A percentile compares a stretch with the other conserved stretches of the same genome.
These are phyloP conservation scores for Xestia sexstrigata DNA, from an alignment of 2,888 invertebrate genomes.

Conservation along the genomic window DNA sequence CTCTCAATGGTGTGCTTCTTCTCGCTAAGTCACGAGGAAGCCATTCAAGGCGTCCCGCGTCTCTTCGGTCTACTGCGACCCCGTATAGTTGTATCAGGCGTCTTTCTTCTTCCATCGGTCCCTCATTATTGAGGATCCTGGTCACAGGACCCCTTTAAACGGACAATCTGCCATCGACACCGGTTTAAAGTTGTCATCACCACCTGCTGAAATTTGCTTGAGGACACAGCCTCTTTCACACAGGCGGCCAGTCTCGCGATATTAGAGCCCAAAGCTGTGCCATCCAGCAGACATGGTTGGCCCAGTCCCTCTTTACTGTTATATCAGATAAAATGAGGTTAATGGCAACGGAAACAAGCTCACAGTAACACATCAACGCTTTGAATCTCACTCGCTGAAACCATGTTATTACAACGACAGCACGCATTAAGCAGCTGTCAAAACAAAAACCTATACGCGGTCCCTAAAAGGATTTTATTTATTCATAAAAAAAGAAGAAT, in stretches of 20 bases:
- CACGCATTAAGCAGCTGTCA: slow-evolving; percentile 62
- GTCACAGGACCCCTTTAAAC: no score
- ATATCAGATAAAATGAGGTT: not conserved
- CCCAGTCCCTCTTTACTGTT: not conserved
- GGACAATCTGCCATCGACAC: no score
- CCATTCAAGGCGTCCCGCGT: not conserved
- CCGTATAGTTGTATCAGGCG: not conserved
- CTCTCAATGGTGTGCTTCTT: not conserved
- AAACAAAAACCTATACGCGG: slow-evolving; percentile 52
- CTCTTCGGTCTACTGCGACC: not conserved
- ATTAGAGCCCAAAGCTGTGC: not conserved
- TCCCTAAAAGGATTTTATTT: slow-evolving; percentile 57
- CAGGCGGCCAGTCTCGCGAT: not conserved
- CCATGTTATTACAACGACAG: slow-evolving; percentile 54
- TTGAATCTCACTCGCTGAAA: slow-evolving; percentile 52
- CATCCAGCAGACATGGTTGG: not conserved
- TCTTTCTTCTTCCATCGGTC: no score
- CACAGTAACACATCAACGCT: slow-evolving; percentile 23
- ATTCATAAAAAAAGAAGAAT: slow-evolving; percentile 45
- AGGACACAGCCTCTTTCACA: not conserved
- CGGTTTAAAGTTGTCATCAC: no score
- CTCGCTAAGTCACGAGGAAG: not conserved
- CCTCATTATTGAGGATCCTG: no score
- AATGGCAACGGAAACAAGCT: slow-evolving; percentile 22
- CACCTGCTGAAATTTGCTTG: no score